Evolutionary conservation across 2,113 vertebrate species (phyloP), one percentile per base, ranked within the genome.

Genomic region (Platichthys stellatus): DNA sequence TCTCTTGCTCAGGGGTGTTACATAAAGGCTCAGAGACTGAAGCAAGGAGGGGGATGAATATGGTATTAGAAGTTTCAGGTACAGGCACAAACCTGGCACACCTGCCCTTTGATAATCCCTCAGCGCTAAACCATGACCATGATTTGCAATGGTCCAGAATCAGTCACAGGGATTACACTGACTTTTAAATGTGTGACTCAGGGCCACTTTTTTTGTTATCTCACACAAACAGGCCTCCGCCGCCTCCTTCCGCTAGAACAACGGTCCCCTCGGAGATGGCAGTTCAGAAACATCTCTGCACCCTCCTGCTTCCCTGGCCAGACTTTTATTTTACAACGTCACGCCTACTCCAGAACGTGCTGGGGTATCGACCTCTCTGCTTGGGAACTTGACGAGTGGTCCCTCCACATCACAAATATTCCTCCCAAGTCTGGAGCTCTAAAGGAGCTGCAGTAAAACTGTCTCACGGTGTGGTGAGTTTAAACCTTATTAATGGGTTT

Each of bases 121-220:
- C 2, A 23, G 60, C 77, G 71, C 77, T 51, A 71, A 87, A 86
- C 66, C 68, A 66, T 20, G 28, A 71, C 68, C 18, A 18, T 18
- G 40, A 43, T 43, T 43, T 43, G 12, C 40, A 43, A 43, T 43
- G 40, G 40, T 43, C 75, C 81, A 68, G 61, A 90, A 91, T 92
- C 78, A 72, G 90, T 90, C 80, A 86, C 43, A 23, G 88, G 84
- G 89, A 93, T 93, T 92, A 93, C 67, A 68, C 23, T 53, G 63
- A 84, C 66, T 86, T 77, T 61, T 72, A 80, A 90, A 82, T 69
- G 72, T 74, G 76, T 74, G 76, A 88, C 63, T 91, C 59, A 47
- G 69, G 83, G 80, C 74, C 51, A 38, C 65, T 83, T 21, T 86
- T 90, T 90, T 72, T 86, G 83, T 88, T 91, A 92, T 92, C 92